Evolutionary conservation across 1,140 invertebrate genomes (phyloP).

Genomic region (Akabosia matsudoensis): DNA sequence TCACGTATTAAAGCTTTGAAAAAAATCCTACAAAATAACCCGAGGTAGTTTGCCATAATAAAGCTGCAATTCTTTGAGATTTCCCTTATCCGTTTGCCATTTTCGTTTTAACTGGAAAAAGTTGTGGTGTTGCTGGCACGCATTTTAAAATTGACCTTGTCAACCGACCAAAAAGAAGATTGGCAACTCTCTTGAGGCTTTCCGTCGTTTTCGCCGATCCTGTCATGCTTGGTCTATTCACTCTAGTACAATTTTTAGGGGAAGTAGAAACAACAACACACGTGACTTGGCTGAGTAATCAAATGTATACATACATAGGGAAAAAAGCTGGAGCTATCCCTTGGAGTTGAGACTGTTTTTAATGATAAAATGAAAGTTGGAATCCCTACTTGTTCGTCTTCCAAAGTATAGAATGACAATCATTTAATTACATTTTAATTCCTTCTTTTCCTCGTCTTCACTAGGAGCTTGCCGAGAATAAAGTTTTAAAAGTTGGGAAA

Average conservation of each 20-base stretch:
- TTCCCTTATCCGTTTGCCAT: too few species aligned
- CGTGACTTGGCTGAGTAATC: background rate
- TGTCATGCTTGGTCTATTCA: too few species aligned
- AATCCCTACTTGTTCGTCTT: background rate
- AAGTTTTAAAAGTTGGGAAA: background rate
- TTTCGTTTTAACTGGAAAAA: background rate
- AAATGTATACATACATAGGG: too few species aligned
- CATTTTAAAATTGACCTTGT: constrained; percentile 15
- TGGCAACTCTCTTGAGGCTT: background rate
- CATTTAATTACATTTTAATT: constrained; percentile 12
- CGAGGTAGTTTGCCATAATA: too few species aligned
- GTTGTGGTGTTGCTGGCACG: constrained; percentile 3
- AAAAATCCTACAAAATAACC: too few species aligned
- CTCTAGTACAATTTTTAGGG: too few species aligned
- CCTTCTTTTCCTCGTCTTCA: background rate
- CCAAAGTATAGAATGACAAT: background rate
- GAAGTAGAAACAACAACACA: background rate
- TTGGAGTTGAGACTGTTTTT: background rate
- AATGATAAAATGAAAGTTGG: background rate
- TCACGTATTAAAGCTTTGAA: too few species aligned
- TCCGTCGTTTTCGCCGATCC: background rate
- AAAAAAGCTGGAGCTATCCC: background rate
- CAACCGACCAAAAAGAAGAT: background rate
- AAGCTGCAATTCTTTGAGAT: too few species aligned
- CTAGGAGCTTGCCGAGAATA: background rate